Base-by-base conservation (phyloP, 35 echinoderm and acorn worm genomes). In the Lytechinus pictus region DNA sequence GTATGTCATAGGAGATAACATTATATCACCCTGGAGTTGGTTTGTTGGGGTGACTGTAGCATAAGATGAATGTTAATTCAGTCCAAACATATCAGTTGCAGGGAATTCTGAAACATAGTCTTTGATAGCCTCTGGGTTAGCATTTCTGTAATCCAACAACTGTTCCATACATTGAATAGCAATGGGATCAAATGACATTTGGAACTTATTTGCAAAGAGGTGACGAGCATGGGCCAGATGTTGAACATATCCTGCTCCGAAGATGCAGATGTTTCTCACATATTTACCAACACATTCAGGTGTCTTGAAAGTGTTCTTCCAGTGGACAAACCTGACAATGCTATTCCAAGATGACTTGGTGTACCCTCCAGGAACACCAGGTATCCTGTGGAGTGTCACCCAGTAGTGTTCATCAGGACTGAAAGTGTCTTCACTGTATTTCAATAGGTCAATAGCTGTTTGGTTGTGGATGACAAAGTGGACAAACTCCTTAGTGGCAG, bases 161-260 rank as follows among this genome's bases (percentile, higher is more conserved):
- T 97, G 94, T 52, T 97, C 97, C 66, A 98, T 86, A 87, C 97
- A 98, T 53, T 98, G 97, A 52, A 98, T 54, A 44, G 96, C 92
- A 2, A 98, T 86, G 3, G 97, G 94, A 94, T 98, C 97, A 71
- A 79, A 98, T 54, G 61, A 57, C 90, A 95, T 95, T 54, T 97
- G n/a, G 86, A 97, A 97, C 72, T 97, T 97, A 87, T 97, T 96
- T 10, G 94, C 97, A 94, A 97, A 97, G 8, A 97, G 79, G 57
- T 97, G 94, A 27, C 54, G 94, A 19, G 24, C n/a, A 9, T 16
- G 9, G 4, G 86, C 11, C 7, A 98, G 95, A 87, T 95, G 55
- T 5, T 95, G 57, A 9, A 97, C 14, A 92, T 97, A 96, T 16
- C 95, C 95, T 19, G 61, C 28, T 27, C 94, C 94, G 55, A 98